phyloP scores from a whole-genome alignment of 2,888 invertebrate species.

The Eulithis prunata region DNA sequence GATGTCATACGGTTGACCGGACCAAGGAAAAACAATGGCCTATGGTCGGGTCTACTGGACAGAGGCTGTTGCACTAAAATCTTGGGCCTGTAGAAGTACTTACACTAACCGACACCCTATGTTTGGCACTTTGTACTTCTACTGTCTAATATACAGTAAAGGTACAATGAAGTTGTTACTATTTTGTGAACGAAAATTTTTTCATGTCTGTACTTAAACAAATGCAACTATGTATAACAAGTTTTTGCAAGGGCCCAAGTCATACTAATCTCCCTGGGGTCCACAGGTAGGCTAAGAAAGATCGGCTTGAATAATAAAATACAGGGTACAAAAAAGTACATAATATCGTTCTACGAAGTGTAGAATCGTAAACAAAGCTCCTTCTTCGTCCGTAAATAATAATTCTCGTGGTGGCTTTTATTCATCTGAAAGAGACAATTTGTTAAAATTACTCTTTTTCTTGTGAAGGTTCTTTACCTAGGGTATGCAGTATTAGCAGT shows the following conservation, averaged over 20 bases:
- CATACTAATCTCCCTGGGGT: slow-evolving; percentile 7
- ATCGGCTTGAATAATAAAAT: slow-evolving; percentile 5
- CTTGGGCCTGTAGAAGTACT: no score
- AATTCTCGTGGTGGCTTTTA: slow-evolving; percentile 14
- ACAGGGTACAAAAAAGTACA: slow-evolving; percentile 9
- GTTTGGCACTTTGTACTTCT: no score
- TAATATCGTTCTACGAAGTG: slow-evolving; percentile 14
- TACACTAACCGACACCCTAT: no score
- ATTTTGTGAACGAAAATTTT: background rate
- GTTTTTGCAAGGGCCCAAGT: slow-evolving; percentile 2
- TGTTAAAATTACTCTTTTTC: slow-evolving; percentile 3
- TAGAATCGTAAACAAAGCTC: slow-evolving; percentile 15
- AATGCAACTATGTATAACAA: background rate
- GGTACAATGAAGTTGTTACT: no score
- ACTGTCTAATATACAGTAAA: no score
- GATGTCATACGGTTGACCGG: background rate
- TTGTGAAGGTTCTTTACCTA: background rate
- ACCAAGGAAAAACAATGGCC: no score
- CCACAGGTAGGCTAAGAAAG: slow-evolving; percentile 18
- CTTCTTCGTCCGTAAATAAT: slow-evolving; percentile 18
- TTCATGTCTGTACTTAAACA: background rate
- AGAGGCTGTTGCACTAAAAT: no score
- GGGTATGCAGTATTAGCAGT: no score
- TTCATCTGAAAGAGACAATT: slow-evolving; percentile 28
- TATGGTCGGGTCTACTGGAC: no score